Conservation (phyloP, 92 coral and sea anemone genomes). For the Micromussa lordhowensis region DNA sequence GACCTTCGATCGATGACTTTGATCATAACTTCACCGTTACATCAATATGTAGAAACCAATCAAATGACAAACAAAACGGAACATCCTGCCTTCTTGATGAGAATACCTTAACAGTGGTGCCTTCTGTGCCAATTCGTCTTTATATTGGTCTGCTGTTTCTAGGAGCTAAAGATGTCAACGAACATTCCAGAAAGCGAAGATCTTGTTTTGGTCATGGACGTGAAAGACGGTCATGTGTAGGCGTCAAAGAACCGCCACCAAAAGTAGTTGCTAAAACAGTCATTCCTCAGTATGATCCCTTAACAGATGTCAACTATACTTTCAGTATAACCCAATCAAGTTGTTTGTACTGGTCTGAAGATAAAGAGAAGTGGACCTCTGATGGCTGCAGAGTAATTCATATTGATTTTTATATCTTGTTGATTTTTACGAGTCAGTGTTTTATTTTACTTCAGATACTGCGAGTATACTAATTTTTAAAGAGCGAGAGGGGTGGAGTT, state of each 20-base stretch:
- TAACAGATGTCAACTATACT: conserved; percentile 54
- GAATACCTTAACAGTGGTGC: not conserved
- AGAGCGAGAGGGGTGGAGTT: too few species aligned
- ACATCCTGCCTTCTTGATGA: not conserved
- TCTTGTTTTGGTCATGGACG: conserved; percentile 63
- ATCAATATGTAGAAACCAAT: not conserved
- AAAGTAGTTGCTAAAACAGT: not conserved
- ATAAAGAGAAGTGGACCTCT: conserved; percentile 27
- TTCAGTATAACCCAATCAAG: conserved; percentile 27
- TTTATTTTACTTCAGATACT: too few species aligned
- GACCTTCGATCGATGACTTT: not conserved
- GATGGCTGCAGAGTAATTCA: conserved; percentile 30
- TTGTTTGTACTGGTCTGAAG: conserved; percentile 52
- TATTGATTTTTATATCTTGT: not conserved
- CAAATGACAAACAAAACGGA: not conserved
- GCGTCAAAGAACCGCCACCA: conserved; percentile 51
- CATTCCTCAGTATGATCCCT: conserved; percentile 40
- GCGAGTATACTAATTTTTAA: not conserved
- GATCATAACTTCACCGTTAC: conserved; percentile 17
- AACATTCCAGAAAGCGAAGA: conserved; percentile 19
- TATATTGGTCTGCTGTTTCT: not conserved
- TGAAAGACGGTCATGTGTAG: conserved; percentile 54
- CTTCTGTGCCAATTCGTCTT: not conserved
- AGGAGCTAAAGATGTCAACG: not conserved
- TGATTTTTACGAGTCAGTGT: too few species aligned